Conservation (phyloP, 2,797 vertebrate species). For the Ammospiza maritima region DNA sequence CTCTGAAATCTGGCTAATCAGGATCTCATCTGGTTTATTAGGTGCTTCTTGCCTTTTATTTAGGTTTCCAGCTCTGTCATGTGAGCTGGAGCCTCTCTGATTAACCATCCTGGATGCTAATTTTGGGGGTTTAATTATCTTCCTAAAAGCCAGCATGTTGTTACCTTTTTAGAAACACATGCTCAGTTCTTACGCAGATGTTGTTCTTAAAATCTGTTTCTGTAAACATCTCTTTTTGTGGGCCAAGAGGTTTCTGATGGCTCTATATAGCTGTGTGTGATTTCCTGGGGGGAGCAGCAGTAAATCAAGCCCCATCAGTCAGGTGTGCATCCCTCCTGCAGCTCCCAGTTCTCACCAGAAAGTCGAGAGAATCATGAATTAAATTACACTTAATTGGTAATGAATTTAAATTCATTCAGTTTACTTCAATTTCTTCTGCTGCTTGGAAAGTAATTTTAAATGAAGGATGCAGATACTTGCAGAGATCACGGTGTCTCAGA, state of each 20-base stretch:
- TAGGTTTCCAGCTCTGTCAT: background rate
- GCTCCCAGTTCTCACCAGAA: conserved; percentile 26
- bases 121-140: conserved; percentile 21
- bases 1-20: background rate
- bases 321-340: conserved; percentile 29
- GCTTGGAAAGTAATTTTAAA: conserved; percentile 9
- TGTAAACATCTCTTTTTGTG: background rate
- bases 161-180: conserved; percentile 37
- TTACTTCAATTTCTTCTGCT: conserved; percentile 15
- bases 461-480: background rate
- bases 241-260: conserved; percentile 17
- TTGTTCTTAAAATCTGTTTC: conserved; percentile 34
- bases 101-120: background rate
- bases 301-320: conserved; percentile 32
- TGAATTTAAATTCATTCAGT: conserved; percentile 65
- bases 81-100: background rate
- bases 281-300: background rate
- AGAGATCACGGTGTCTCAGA: background rate
- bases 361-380: conserved; percentile 43
- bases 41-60: background rate
- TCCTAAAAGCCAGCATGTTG: background rate
- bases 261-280: background rate
- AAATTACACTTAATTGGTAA: conserved; percentile 61
- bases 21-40: background rate
- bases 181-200: conserved; percentile 23